A percentile compares a stretch with the other conserved stretches of the same genome.
Evolutionary conservation across 2,113 vertebrate species (phyloP).

Genomic region (Hyperopisus bebe): DNA sequence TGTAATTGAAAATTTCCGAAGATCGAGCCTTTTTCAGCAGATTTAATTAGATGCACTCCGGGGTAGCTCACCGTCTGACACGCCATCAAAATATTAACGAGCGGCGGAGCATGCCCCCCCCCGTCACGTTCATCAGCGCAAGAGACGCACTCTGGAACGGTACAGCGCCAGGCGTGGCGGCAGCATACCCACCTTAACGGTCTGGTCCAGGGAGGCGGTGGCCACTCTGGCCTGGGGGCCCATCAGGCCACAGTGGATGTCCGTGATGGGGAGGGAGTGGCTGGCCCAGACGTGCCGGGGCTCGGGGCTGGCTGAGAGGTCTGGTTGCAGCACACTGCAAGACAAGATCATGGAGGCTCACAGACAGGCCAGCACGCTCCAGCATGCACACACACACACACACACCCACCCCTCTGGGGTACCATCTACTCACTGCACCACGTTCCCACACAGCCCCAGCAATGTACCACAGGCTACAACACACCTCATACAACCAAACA

Average conservation of each 20-base stretch:
- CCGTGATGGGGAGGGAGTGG: conserved; percentile 89
- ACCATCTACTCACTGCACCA: neutral
- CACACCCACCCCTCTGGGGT: neutral
- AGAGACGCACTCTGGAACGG: neutral
- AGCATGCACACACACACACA: too few relatives aligned
- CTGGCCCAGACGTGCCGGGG: conserved; percentile 81
- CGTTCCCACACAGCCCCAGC: too few relatives aligned
- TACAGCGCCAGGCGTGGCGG: neutral
- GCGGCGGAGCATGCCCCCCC: neutral
- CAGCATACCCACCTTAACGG: conserved; percentile 72
- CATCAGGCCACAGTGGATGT: conserved; percentile 85
- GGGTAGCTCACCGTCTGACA: neutral
- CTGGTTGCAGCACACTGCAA: conserved; percentile 77
- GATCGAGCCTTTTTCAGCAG: neutral
- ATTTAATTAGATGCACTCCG: neutral
- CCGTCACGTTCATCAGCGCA: neutral
- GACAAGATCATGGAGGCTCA: neutral
- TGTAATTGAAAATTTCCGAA: neutral
- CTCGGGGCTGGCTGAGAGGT: conserved; percentile 65
- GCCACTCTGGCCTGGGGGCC: conserved; percentile 77
- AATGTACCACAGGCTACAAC: too few relatives aligned
- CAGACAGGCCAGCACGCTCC: neutral
- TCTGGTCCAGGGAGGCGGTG: conserved; percentile 87
- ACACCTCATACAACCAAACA: neutral
- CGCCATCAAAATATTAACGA: neutral